Conservation (phyloP, 2,888 invertebrate species). For the Hipparchia sbordonii region DNA sequence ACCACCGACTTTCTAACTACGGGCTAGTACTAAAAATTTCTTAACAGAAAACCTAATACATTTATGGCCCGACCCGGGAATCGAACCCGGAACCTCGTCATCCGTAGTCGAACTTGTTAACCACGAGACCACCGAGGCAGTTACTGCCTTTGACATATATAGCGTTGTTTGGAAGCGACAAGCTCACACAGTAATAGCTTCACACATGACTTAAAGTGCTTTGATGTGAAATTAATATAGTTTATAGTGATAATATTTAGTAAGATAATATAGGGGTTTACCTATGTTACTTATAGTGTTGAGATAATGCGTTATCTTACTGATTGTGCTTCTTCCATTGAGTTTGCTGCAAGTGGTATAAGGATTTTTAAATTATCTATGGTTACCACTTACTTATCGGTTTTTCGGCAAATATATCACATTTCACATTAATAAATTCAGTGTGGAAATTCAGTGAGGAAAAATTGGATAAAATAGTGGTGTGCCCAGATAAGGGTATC, state of each 20-base stretch:
- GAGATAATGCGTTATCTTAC: too few species aligned
- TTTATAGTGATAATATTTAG: background rate
- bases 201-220: conserved; percentile 3
- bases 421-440: background rate
- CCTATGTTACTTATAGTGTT: too few species aligned
- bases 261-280: too few species aligned
- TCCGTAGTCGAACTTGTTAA: too few species aligned
- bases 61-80: too few species aligned
- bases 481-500: background rate
- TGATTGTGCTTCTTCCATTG: too few species aligned
- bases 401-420: background rate
- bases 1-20: too few species aligned
- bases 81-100: too few species aligned
- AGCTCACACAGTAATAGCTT: background rate
- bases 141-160: background rate
- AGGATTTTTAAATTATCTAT: background rate
- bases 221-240: conserved; percentile 1
- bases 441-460: background rate
- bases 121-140: too few species aligned
- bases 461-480: conserved; percentile 2
- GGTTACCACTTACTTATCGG: background rate
- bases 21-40: too few species aligned
- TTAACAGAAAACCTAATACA: too few species aligned
- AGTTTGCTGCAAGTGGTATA: background rate
- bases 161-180: background rate